A percentile compares a stretch with the other conserved stretches of the same genome.
Conservation (phyloP, 2,797 vertebrate species). For the Erithacus rubecula region DNA sequence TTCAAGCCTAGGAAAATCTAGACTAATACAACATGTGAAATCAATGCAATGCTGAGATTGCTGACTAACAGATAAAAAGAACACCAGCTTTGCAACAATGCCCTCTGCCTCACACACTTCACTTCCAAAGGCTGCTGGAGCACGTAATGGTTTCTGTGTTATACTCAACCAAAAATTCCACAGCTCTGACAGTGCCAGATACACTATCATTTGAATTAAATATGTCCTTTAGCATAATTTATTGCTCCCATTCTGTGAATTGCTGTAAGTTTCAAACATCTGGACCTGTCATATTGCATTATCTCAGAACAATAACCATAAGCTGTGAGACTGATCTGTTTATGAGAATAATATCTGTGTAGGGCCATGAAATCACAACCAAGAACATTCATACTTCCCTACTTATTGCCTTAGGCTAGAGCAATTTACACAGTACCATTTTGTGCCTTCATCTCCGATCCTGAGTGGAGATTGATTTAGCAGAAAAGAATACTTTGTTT, state of each 20-base stretch:
- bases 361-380: not conserved
- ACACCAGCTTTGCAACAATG: not conserved
- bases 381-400: not conserved
- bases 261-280: conserved; percentile 43
- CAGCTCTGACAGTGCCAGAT: conserved; percentile 17
- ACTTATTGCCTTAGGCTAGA: not conserved
- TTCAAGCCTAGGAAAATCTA: not conserved
- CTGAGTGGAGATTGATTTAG: not conserved
- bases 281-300: not conserved
- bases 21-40: not conserved
- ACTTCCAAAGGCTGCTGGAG: not conserved
- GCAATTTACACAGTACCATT: not conserved
- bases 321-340: not conserved
- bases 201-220: not conserved
- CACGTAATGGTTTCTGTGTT: not conserved
- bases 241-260: conserved; percentile 6
- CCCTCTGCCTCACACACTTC: not conserved
- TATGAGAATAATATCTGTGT: not conserved
- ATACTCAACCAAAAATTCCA: not conserved
- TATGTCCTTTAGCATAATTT: conserved; percentile 6
- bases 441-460: not conserved
- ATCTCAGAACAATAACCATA: conserved; percentile 31
- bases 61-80: not conserved
- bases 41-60: not conserved
- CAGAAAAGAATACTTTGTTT: not conserved